These are phyloP conservation scores for Drosophila tanythrix DNA, from an alignment of 2,888 invertebrate genomes.

Conservation along the genomic window DNA sequence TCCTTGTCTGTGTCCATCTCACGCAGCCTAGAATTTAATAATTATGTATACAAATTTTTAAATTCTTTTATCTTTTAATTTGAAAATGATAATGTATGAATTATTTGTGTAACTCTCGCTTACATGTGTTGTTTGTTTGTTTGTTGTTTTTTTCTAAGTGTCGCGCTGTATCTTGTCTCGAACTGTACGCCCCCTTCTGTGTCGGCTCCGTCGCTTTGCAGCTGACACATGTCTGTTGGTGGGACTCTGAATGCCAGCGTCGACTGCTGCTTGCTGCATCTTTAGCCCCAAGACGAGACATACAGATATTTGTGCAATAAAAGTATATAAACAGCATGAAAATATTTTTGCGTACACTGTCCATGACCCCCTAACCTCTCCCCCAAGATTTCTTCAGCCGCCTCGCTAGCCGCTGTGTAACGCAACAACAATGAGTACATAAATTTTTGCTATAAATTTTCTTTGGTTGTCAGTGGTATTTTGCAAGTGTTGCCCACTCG, in stretches of 20 bases:
- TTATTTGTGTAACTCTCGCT: neutral
- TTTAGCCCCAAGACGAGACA: slow-evolving; percentile 32
- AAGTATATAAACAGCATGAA: slow-evolving; percentile 77
- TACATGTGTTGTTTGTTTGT: neutral
- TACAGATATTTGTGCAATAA: slow-evolving; percentile 76
- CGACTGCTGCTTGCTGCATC: slow-evolving; percentile 30
- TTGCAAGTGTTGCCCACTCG: slow-evolving; percentile 65
- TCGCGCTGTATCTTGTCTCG: neutral
- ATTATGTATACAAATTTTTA: neutral
- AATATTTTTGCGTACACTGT: slow-evolving; percentile 73
- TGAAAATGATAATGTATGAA: neutral
- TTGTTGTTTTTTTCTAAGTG: slow-evolving; percentile 7
- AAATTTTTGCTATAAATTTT: slow-evolving; percentile 78
- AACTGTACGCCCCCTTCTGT: neutral
- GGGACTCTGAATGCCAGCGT: slow-evolving; percentile 31
- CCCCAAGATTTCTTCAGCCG: neutral
- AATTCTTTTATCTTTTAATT: neutral
- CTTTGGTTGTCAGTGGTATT: slow-evolving; percentile 80
- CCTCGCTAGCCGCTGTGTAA: slow-evolving; percentile 5
- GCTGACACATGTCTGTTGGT: slow-evolving; percentile 75
- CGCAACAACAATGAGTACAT: slow-evolving; percentile 62
- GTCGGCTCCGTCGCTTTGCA: slow-evolving; percentile 1
- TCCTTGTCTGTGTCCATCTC: neutral
- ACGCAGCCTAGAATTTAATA: neutral
- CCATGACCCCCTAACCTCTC: slow-evolving; percentile 9